Percentiles rank a stretch among this genome's conserved stretches.
These are phyloP conservation scores for Pan paniscus DNA, from an alignment of 2,113 vertebrate genomes.

Conservation along the genomic window DNA sequence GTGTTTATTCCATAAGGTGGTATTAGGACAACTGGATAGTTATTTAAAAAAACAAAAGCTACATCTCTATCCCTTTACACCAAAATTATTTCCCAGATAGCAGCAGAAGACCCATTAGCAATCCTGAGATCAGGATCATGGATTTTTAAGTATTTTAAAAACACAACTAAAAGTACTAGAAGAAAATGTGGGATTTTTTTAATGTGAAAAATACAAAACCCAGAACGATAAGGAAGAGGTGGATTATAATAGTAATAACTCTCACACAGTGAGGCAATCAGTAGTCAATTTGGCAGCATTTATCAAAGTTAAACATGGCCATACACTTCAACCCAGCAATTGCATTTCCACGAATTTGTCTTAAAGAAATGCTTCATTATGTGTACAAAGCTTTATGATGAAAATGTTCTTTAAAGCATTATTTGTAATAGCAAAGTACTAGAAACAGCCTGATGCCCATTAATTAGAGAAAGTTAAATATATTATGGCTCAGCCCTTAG, in stretches of 20 bases:
- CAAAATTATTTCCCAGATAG: constrained; percentile 27
- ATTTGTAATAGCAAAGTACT: neutral
- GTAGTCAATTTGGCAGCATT: neutral
- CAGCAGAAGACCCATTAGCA: too few relatives aligned
- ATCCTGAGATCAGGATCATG: neutral
- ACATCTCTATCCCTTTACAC: neutral
- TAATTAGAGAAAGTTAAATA: constrained; percentile 25
- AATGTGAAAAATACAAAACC: neutral
- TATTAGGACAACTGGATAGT: neutral
- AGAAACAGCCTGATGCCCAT: neutral
- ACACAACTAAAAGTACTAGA: neutral
- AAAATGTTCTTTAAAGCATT: neutral
- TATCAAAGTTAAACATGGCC: constrained; percentile 7
- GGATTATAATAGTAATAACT: neutral
- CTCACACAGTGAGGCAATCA: neutral
- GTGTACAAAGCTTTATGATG: neutral
- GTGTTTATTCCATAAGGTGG: neutral
- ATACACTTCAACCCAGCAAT: neutral
- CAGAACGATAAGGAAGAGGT: neutral
- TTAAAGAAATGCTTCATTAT: constrained; percentile 16
- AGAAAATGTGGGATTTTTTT: neutral
- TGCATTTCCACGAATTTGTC: constrained; percentile 1
- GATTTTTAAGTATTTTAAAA: neutral
- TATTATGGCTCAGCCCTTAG: neutral
- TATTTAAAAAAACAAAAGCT: neutral